Evolutionary conservation across 2,797 vertebrate genomes (phyloP).

Genomic region (Smutsia temminckii): DNA sequence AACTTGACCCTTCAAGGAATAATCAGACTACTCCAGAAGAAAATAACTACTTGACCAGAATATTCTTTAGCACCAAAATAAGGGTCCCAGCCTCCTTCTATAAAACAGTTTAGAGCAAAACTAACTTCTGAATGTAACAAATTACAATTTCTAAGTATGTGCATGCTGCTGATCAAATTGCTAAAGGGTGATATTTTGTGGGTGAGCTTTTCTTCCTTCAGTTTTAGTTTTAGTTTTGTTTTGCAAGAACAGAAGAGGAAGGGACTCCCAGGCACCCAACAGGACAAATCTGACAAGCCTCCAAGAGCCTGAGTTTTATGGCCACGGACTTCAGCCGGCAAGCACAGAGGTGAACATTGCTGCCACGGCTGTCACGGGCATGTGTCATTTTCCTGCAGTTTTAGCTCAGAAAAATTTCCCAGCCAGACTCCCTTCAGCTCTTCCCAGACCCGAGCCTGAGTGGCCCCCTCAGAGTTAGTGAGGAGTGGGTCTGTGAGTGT

Average conservation of each 20-base stretch:
- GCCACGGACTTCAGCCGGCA: not conserved
- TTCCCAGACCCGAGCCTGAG: no score
- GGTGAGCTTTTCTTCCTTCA: not conserved
- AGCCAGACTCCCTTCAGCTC: not conserved
- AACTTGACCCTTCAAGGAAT: not conserved
- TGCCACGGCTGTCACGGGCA: not conserved
- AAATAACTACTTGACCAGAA: not conserved
- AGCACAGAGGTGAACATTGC: not conserved
- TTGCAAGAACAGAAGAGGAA: constrained; percentile 66
- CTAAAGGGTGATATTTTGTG: not conserved
- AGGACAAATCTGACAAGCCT: not conserved
- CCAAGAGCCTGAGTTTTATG: not conserved
- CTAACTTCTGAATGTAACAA: not conserved
- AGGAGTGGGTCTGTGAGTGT: not conserved
- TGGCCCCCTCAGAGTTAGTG: not conserved
- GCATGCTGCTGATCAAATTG: not conserved
- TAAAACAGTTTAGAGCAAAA: not conserved
- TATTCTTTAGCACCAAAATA: not conserved
- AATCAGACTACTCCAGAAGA: not conserved
- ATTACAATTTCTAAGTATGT: not conserved
- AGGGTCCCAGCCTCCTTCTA: not conserved
- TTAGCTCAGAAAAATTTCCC: not conserved
- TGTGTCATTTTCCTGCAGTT: not conserved
- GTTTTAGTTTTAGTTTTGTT: constrained; percentile 14
- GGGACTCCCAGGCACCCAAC: not conserved